Conservation (phyloP, 2,888 invertebrate species). For the Podotricha telesiphe region DNA sequence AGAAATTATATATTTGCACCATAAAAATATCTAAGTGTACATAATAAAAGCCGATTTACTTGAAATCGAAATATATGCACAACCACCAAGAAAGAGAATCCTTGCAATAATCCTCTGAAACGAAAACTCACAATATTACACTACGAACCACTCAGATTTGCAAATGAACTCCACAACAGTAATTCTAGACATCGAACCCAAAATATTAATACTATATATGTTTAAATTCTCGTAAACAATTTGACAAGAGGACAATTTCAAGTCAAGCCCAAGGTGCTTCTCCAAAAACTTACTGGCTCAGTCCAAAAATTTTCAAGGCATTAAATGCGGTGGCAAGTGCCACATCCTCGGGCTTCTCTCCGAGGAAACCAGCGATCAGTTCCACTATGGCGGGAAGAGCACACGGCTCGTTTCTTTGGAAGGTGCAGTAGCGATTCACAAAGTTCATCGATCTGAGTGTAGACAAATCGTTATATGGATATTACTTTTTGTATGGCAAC, state of each 20-base stretch:
- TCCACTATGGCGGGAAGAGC: constrained; percentile 96
- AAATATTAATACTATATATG: background rate
- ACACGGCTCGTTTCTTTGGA: constrained; percentile 98
- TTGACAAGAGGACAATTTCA: background rate
- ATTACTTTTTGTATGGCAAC: background rate
- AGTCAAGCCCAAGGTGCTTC: background rate
- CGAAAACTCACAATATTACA: background rate
- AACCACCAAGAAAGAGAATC: background rate
- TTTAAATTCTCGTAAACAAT: background rate
- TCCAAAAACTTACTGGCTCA: constrained; percentile 85
- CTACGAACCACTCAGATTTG: background rate
- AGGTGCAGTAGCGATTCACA: constrained; percentile 95
- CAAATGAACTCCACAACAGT: background rate
- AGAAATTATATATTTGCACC: background rate
- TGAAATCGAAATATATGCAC: constrained; percentile 22
- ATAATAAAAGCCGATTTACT: constrained; percentile 7
- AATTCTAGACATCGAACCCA: background rate
- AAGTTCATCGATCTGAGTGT: constrained; percentile 88
- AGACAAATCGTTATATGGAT: background rate
- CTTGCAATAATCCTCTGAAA: background rate
- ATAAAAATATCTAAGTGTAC: background rate
- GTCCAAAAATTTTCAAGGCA: constrained; percentile 94
- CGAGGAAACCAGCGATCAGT: constrained; percentile 96
- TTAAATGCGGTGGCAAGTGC: constrained; percentile 95
- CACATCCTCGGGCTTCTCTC: constrained; percentile 93